These are phyloP conservation scores for Eristalis tenax DNA, from an alignment of 2,888 invertebrate genomes.

Conservation along the genomic window DNA sequence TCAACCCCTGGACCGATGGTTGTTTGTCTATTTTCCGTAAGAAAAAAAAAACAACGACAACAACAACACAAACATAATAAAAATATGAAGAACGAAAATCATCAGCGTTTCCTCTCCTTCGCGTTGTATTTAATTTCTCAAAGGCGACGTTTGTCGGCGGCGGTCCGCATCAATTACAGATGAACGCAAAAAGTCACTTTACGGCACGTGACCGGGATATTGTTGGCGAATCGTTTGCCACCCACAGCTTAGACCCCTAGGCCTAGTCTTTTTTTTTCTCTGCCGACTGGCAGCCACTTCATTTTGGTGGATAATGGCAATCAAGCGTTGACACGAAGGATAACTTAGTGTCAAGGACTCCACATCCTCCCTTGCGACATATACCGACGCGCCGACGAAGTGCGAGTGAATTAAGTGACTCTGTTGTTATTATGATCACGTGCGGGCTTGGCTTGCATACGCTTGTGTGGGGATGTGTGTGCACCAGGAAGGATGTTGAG, in stretches of 20 bases:
- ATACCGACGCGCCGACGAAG: neutral
- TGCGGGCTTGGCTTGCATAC: neutral
- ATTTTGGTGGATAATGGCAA: neutral
- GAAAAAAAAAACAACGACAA: neutral
- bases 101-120: neutral
- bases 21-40: conserved; percentile 12
- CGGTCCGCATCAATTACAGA: conserved; percentile 51
- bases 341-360: conserved; percentile 21
- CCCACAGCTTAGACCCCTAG: neutral
- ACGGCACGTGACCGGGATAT: conserved; percentile 62
- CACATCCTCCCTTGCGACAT: neutral
- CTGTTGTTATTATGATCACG: conserved; percentile 45
- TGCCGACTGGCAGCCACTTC: neutral
- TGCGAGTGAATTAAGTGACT: neutral
- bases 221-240: conserved; percentile 60
- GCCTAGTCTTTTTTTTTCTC: no score
- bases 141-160: neutral
- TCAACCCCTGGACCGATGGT: conserved; percentile 36
- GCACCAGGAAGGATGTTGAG: neutral
- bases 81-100: neutral
- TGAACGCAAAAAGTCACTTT: conserved; percentile 65
- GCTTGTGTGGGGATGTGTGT: neutral
- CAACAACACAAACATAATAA: no score
- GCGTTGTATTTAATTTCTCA: conserved; percentile 18
- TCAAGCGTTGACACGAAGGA: neutral